Percentiles rank a stretch among this genome's conserved stretches.
These are phyloP conservation scores for Pachyseris speciosa DNA, from an alignment of 64 coral and sea anemone species.

Conservation along the genomic window DNA sequence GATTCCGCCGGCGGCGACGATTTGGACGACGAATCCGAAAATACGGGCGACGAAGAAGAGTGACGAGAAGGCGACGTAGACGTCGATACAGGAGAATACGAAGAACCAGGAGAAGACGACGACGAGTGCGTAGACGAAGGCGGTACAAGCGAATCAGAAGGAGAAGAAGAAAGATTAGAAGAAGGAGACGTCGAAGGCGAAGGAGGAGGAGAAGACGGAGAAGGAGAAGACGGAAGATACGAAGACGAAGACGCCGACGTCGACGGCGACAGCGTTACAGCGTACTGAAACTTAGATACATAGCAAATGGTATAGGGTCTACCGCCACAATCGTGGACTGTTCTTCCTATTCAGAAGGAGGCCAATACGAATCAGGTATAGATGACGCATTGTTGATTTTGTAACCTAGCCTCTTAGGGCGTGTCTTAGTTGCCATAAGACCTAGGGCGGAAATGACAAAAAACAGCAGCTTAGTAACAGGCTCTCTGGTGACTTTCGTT, in stretches of 20 bases:
- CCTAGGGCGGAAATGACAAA: too few relatives aligned
- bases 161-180: background rate
- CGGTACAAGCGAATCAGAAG: background rate
- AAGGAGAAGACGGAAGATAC: conserved; percentile 2
- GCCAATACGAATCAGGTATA: background rate
- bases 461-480: too few relatives aligned
- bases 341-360: background rate
- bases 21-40: background rate
- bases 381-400: background rate
- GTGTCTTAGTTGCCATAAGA: too few relatives aligned
- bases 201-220: conserved; percentile 1
- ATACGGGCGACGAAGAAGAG: background rate
- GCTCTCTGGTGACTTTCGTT: too few relatives aligned
- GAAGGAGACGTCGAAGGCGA: conserved; percentile 15
- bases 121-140: conserved; percentile 10
- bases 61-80: background rate
- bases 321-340: background rate
- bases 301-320: background rate
- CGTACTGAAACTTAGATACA: background rate
- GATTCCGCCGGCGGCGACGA: background rate
- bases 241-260: conserved; percentile 17
- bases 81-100: background rate
- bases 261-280: conserved; percentile 19
- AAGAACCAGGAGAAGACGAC: background rate
- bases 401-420: too few relatives aligned